Evolutionary conservation across 2,888 invertebrate species (phyloP).

Genomic region (Chrysopilus asiliformis): DNA sequence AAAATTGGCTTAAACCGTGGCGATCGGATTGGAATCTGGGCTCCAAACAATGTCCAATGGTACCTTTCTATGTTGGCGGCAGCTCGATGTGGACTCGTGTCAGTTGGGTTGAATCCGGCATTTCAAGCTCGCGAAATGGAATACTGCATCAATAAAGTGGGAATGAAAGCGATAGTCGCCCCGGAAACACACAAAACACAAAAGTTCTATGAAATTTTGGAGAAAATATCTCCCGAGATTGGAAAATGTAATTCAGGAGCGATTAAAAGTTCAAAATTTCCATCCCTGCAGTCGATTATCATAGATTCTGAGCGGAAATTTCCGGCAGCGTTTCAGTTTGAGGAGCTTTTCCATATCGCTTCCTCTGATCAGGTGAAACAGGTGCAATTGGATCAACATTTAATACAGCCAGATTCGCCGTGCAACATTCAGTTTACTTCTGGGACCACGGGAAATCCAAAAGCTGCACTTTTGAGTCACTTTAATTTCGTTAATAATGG

Average conservation of each 20-base stretch:
- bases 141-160: constrained; percentile 58
- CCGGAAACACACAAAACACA: constrained; percentile 48
- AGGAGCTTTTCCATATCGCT: constrained; percentile 31
- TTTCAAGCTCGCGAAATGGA: constrained; percentile 56
- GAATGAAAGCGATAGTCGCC: constrained; percentile 50
- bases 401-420: constrained; percentile 50
- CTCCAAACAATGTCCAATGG: constrained; percentile 69
- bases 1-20: constrained; percentile 54
- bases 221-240: constrained; percentile 46
- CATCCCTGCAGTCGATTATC: constrained; percentile 44
- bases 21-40: constrained; percentile 67
- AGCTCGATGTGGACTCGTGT: constrained; percentile 54
- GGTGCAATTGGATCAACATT: constrained; percentile 33
- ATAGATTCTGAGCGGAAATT: constrained; percentile 39
- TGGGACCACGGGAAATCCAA: constrained; percentile 64
- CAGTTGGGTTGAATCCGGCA: constrained; percentile 66
- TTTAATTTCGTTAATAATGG: constrained; percentile 64
- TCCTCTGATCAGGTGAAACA: constrained; percentile 17
- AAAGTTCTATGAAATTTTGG: constrained; percentile 52
- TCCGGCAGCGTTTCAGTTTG: constrained; percentile 37
- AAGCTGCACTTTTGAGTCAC: constrained; percentile 60
- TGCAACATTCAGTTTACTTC: constrained; percentile 76
- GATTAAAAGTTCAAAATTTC: constrained; percentile 36
- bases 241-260: constrained; percentile 33
- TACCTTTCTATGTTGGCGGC: constrained; percentile 54